Conservation (phyloP, 2,113 vertebrate genomes). For the Planiliza haematocheilus region DNA sequence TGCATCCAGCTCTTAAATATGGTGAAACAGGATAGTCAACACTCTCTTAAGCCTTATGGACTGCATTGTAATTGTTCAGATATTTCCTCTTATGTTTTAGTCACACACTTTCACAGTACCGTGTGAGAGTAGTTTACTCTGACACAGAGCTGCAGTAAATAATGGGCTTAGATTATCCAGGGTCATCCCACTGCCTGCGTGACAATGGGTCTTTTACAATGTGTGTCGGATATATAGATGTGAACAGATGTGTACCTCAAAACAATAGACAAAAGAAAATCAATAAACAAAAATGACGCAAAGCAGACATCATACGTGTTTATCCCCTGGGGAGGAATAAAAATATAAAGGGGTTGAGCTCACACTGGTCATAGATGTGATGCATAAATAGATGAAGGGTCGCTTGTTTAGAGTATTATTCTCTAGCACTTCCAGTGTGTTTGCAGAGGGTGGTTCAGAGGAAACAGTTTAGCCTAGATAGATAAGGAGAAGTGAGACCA, state of each 20-base stretch:
- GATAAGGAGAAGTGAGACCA: slow-evolving; percentile 56
- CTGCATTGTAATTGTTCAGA: neutral
- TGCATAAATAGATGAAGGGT: slow-evolving; percentile 9
- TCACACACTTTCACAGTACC: neutral
- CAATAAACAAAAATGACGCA: slow-evolving; percentile 27
- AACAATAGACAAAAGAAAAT: slow-evolving; percentile 62
- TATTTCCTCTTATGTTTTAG: slow-evolving; percentile 5
- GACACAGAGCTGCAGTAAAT: slow-evolving; percentile 8
- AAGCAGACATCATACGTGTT: slow-evolving; percentile 4
- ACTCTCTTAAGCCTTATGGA: neutral
- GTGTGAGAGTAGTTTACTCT: slow-evolving; percentile 15
- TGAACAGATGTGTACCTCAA: neutral
- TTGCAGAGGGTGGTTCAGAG: slow-evolving; percentile 36
- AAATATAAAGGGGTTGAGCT: slow-evolving; percentile 6
- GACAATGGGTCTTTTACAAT: slow-evolving; percentile 16
- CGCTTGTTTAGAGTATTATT: neutral
- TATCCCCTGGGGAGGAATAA: neutral
- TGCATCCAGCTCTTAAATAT: neutral
- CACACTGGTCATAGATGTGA: neutral
- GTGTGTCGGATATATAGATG: slow-evolving; percentile 16
- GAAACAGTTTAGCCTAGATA: slow-evolving; percentile 56
- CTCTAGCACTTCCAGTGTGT: slow-evolving; percentile 25
- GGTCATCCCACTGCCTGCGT: neutral
- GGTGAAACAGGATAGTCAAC: neutral
- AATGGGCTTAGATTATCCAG: slow-evolving; percentile 16